These are phyloP conservation scores for Horisme vitalbata DNA, from an alignment of 2,888 invertebrate species.

Conservation along the genomic window DNA sequence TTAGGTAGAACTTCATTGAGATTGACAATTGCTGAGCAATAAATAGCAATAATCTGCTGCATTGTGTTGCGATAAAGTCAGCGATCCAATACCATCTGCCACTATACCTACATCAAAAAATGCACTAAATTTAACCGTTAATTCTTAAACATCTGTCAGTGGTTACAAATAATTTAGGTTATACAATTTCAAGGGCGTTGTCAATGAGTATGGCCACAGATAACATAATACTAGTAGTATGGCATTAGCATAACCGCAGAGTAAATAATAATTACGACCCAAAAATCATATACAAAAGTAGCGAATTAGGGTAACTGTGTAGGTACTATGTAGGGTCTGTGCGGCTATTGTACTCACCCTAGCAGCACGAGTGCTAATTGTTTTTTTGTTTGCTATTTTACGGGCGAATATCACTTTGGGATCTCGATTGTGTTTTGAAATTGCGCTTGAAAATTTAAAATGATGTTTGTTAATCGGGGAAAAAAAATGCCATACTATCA, in stretches of 20 bases:
- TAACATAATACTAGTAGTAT: too few relatives aligned
- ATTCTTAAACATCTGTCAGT: slow-evolving; percentile 22
- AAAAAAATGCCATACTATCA: background rate
- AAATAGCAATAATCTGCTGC: slow-evolving; percentile 11
- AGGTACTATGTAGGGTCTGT: slow-evolving; percentile 50
- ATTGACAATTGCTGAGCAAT: background rate
- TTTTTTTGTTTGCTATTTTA: slow-evolving; percentile 76
- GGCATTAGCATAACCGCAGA: slow-evolving; percentile 60
- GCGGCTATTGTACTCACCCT: slow-evolving; percentile 60
- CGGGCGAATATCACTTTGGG: slow-evolving; percentile 49
- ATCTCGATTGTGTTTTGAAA: slow-evolving; percentile 35
- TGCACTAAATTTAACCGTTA: slow-evolving; percentile 8
- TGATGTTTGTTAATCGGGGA: background rate
- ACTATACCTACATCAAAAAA: slow-evolving; percentile 15
- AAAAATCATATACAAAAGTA: slow-evolving; percentile 64
- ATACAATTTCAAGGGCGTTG: slow-evolving; percentile 31
- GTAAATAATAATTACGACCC: slow-evolving; percentile 38
- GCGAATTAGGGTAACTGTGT: slow-evolving; percentile 77
- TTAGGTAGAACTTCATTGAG: too few relatives aligned
- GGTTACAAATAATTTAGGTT: slow-evolving; percentile 2
- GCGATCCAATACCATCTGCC: slow-evolving; percentile 17
- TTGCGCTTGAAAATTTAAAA: slow-evolving; percentile 2
- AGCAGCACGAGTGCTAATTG: slow-evolving; percentile 57
- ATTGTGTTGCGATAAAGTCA: slow-evolving; percentile 8
- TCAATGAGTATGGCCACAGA: too few relatives aligned